Percentiles rank a stretch among this genome's conserved stretches.
Evolutionary conservation across 2,888 invertebrate genomes (phyloP).

Genomic region (Cerceris rybyensis): DNA sequence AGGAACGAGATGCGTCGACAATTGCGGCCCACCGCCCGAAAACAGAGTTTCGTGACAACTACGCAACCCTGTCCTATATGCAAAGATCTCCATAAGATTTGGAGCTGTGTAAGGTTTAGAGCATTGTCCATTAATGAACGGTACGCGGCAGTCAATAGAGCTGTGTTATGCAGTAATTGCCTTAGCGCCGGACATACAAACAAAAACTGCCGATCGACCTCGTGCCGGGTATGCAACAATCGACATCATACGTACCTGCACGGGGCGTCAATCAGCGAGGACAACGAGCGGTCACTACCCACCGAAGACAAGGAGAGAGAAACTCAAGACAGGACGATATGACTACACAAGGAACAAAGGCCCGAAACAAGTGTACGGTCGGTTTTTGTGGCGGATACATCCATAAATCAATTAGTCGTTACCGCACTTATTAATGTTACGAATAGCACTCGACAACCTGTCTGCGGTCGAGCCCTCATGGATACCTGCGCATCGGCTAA

Average conservation of each 20-base stretch:
- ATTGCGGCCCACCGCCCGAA: not conserved
- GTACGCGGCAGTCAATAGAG: not conserved
- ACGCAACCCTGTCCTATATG: conserved; percentile 2
- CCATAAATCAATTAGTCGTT: not conserved
- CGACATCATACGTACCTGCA: not conserved
- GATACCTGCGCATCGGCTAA: conserved; percentile 46
- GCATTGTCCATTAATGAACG: conserved; percentile 2
- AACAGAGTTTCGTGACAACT: not conserved
- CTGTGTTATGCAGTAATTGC: conserved; percentile 8
- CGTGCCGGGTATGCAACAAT: conserved; percentile 16
- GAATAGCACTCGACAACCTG: not conserved
- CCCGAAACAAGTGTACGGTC: not conserved
- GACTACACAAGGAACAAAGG: not conserved
- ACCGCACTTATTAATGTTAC: not conserved
- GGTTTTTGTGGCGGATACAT: not conserved
- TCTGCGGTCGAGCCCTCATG: conserved; percentile 31
- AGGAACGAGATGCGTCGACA: not conserved
- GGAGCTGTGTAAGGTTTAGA: not conserved
- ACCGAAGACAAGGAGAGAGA: not conserved
- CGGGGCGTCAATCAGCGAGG: not conserved
- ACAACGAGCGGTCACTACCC: not conserved
- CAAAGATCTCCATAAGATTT: not conserved
- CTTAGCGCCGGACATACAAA: not conserved
- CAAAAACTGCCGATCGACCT: not conserved
- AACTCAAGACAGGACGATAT: not conserved